Evolutionary conservation across 2,888 invertebrate species (phyloP), one percentile per base, ranked within the genome.

Genomic region (Sphecodes monilicornis): DNA sequence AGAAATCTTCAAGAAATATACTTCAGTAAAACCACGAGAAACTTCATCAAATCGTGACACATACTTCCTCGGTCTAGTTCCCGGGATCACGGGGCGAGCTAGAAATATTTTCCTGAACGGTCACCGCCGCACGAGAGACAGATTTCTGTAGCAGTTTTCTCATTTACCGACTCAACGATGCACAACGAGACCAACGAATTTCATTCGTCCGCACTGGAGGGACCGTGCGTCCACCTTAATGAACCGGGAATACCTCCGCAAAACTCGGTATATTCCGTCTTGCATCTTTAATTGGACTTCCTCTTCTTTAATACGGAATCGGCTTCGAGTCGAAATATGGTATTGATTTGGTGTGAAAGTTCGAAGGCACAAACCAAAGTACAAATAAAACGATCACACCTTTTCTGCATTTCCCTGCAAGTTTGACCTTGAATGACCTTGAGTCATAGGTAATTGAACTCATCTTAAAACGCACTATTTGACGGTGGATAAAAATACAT

Each of bases 251-350:
- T 78, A 76, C 54, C 68, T 22, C 57, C 43, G 70, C 50, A 66
- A 76, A 75, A 41, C 36, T 57, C 46, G 36, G 36, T 32, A 68
- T 79, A 78, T 82, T 81, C 85, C 70, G 66, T 68, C 72, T 78
- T 71, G 78, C 66, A 50, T 72, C 78, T 46, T 76, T 88, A 88
- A 88, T 88, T 88, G 86, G 84, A 85, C 76, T 36, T 46, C 36
- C 68, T 70, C 54, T 36, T 46, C 73, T 76, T 80, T 66, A 76
- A 32, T 36, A 41, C 54, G 36, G 74, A 76, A 79, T 85, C 74
- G 57, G 70, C 68, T n/a, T 76, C 60, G 39, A 57, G 43, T 73
- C 43, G 74, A n/a, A n/a, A n/a, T n/a, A n/a, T n/a, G n/a, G n/a
- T n/a, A n/a, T n/a, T n/a, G n/a, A n/a, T n/a, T n/a, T n/a, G n/a